phyloP scores from a whole-genome alignment of 2,113 vertebrate species.

The Colistium nudipinnis region DNA sequence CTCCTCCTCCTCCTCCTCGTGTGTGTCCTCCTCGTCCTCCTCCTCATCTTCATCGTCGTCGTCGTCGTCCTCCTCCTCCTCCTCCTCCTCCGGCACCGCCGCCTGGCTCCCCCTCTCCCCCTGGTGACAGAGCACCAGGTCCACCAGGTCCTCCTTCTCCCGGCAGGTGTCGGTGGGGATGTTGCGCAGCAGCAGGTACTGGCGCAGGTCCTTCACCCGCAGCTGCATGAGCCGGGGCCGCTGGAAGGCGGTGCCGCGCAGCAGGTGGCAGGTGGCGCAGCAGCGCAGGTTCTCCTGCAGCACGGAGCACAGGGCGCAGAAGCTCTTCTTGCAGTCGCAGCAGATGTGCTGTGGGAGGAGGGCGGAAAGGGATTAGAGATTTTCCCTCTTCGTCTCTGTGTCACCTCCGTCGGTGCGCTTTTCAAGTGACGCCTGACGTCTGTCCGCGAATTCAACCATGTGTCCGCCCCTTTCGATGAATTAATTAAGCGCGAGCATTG shows the following conservation, averaged over 20 bases:
- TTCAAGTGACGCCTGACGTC: slow-evolving; percentile 3
- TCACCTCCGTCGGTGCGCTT: neutral
- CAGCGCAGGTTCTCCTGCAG: slow-evolving; percentile 90
- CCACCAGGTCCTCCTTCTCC: slow-evolving; percentile 97
- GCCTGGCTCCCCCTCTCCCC: slow-evolving; percentile 67
- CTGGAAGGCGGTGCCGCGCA: slow-evolving; percentile 93
- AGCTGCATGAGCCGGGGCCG: slow-evolving; percentile 92
- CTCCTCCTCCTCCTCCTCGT: slow-evolving; percentile 63
- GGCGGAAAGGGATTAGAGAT: slow-evolving; percentile 19
- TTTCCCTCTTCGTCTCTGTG: slow-evolving; percentile 20
- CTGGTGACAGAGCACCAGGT: slow-evolving; percentile 92
- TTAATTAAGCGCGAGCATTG: slow-evolving; percentile 12
- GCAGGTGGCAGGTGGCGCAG: slow-evolving; percentile 91
- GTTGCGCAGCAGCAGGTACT: slow-evolving; percentile 94
- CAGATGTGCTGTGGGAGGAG: slow-evolving; percentile 87
- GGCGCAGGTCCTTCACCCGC: slow-evolving; percentile 93
- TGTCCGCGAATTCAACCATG: slow-evolving; percentile 25
- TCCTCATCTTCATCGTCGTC: slow-evolving; percentile 61
- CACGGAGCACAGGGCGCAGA: slow-evolving; percentile 92
- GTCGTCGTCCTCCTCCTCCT: slow-evolving; percentile 62
- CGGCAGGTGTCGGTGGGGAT: slow-evolving; percentile 93
- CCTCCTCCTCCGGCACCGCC: slow-evolving; percentile 65
- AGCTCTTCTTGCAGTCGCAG: slow-evolving; percentile 95
- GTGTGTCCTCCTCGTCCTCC: slow-evolving; percentile 46
- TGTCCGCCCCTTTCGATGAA: slow-evolving; percentile 26